Base-by-base conservation (phyloP, 2,797 vertebrate species). In the Microhierax caerulescens region DNA sequence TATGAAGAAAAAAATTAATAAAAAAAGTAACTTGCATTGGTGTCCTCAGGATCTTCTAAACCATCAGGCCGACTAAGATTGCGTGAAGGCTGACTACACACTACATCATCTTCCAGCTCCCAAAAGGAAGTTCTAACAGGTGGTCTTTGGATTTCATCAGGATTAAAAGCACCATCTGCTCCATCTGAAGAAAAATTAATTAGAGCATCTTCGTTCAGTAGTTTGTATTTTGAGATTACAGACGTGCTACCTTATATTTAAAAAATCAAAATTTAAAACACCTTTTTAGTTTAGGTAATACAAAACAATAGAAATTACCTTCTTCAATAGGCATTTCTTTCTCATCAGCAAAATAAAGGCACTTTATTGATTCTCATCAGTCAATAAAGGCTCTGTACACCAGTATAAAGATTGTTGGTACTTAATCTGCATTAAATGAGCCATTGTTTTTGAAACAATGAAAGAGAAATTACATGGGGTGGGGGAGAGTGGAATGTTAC, bases 51-150 rank as follows among this genome's bases (percentile, higher is more conserved):
- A 95, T 99, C 99, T 97, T 99, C 99, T 83, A 99, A 98, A 78
- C 99, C 99, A 57, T 99, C 99, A 30, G 99, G 99, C 11, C 99
- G 98, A 96, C 99, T 99, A 80, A 99, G 98, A 95, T 99, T 99
- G 94, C 99, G 99, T 68, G 99, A 98, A 72, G 99, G 99, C 93
- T 99, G 99, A 96, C 99, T 99, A 85, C 99, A 99, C 91, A 99
- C 99, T 24, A 99, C 99, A 13, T 99, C 99, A 82, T 99, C 99
- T 97, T 99, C 99, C 2, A 98, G 87, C 53, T 97, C 98, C 99
- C 99, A 99, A 57, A 99, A 99, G 50, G 98, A 98, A 11, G 98
- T 98, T 93, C 99, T 99, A 67, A 98, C 98, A 43, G 99, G 99
- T 90, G 99, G 99, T 90, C 99, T 98, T 56, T 99, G 99, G 92